Evolutionary conservation across 2,888 invertebrate species (phyloP).

Genomic region (Nomada ruficornis): DNA sequence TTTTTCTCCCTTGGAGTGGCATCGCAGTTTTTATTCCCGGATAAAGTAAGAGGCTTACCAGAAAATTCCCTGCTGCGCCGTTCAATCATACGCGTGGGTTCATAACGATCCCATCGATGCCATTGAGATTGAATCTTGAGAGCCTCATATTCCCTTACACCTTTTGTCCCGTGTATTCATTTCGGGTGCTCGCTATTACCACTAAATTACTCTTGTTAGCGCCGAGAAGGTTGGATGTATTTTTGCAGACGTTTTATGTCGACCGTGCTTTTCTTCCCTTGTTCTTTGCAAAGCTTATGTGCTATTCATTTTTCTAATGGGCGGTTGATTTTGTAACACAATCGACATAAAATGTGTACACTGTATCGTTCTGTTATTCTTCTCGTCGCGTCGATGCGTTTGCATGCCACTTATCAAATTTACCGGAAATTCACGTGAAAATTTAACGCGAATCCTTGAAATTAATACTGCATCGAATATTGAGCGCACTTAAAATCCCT

Average conservation of each 20-base stretch:
- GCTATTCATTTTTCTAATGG: conserved; percentile 26
- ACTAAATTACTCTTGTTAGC: no score
- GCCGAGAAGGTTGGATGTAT: no score
- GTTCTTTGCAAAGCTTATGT: conserved; percentile 17
- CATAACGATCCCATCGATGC: conserved; percentile 25
- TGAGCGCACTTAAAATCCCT: background rate
- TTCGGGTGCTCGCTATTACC: no score
- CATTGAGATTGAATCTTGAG: conserved; percentile 36
- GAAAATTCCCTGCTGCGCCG: conserved; percentile 12
- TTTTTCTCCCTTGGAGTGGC: conserved; percentile 1
- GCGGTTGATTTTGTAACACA: background rate
- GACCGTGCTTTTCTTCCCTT: conserved; percentile 20
- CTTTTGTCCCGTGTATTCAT: no score
- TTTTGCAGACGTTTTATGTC: background rate
- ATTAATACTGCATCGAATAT: background rate
- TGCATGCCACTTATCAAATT: background rate
- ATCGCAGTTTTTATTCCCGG: conserved; percentile 46
- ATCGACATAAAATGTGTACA: background rate
- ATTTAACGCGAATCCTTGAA: background rate
- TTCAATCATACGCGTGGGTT: conserved; percentile 37
- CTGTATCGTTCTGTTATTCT: conserved; percentile 16
- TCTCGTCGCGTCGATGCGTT: background rate
- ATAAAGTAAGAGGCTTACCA: conserved; percentile 61
- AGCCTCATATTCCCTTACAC: conserved; percentile 6
- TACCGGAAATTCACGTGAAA: background rate